These are phyloP conservation scores for Spheniscus mendiculus DNA, from an alignment of 2,113 vertebrate genomes.

Conservation along the genomic window DNA sequence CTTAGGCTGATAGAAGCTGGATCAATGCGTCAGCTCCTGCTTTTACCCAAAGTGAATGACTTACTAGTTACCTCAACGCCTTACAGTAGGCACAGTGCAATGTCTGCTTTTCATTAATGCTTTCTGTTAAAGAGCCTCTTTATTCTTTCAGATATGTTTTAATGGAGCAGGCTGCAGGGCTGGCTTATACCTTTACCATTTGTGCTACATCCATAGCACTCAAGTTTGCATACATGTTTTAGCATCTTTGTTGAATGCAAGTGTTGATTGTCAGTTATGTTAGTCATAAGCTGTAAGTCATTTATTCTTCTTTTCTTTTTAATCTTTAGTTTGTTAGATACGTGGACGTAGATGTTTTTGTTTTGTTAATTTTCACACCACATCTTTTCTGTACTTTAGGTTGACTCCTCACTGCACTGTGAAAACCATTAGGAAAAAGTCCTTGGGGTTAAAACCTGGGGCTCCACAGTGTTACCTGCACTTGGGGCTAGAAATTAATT, in stretches of 20 bases:
- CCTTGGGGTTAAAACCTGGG: conserved; percentile 81
- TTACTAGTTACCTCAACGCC: background rate
- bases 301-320: conserved; percentile 41
- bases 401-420: conserved; percentile 79
- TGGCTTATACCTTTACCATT: conserved; percentile 58
- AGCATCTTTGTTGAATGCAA: conserved; percentile 44
- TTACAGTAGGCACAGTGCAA: background rate
- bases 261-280: conserved; percentile 25
- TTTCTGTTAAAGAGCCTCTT: conserved; percentile 34
- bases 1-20: background rate
- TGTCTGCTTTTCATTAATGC: background rate
- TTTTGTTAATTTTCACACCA: conserved; percentile 78
- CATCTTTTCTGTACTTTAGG: conserved; percentile 83
- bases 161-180: conserved; percentile 18
- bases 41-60: background rate
- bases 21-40: background rate
- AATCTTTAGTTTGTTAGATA: conserved; percentile 36
- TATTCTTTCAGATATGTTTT: conserved; percentile 24
- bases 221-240: conserved; percentile 35
- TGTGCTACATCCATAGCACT: conserved; percentile 13
- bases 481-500: conserved; percentile 79
- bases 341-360: conserved; percentile 49
- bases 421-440: conserved; percentile 80
- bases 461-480: conserved; percentile 78
- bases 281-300: conserved; percentile 33